phyloP scores from a whole-genome alignment of 2,888 invertebrate species.

The Emesis castigata region DNA sequence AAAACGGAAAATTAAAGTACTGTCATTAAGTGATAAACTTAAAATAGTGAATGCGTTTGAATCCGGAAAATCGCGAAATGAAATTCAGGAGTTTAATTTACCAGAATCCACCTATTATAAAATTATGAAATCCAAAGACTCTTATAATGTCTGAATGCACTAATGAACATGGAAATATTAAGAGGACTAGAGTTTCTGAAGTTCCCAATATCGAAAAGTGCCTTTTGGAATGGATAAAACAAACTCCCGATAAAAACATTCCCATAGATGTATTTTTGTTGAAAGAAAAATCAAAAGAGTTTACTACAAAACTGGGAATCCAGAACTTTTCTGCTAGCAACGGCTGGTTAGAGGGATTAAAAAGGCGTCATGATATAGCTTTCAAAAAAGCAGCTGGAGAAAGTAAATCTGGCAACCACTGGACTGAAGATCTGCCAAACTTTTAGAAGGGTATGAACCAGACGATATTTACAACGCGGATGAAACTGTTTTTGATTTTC shows the following conservation, averaged over 20 bases:
- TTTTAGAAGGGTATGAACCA: conserved; percentile 23
- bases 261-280: conserved; percentile 26
- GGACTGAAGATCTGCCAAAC: conserved; percentile 22
- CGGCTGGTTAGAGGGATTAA: conserved; percentile 63
- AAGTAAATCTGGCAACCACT: conserved; percentile 48
- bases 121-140: conserved; percentile 42
- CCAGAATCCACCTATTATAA: conserved; percentile 51
- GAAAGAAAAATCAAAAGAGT: conserved; percentile 34
- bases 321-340: conserved; percentile 49
- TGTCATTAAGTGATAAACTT: conserved; percentile 61
- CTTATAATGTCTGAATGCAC: conserved; percentile 60
- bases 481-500: conserved; percentile 31
- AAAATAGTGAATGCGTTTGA: conserved; percentile 59
- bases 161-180: conserved; percentile 51
- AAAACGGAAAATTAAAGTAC: conserved; percentile 53
- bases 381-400: conserved; percentile 64
- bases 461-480: conserved; percentile 43
- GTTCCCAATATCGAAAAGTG: conserved; percentile 34
- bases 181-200: conserved; percentile 19
- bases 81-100: conserved; percentile 56
- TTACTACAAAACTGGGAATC: conserved; percentile 31
- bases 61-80: conserved; percentile 60
- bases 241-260: conserved; percentile 32
- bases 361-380: conserved; percentile 56
- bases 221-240: conserved; percentile 29